Evolutionary conservation across 2,888 invertebrate species (phyloP).

Genomic region (Rugalucina vietnamica): DNA sequence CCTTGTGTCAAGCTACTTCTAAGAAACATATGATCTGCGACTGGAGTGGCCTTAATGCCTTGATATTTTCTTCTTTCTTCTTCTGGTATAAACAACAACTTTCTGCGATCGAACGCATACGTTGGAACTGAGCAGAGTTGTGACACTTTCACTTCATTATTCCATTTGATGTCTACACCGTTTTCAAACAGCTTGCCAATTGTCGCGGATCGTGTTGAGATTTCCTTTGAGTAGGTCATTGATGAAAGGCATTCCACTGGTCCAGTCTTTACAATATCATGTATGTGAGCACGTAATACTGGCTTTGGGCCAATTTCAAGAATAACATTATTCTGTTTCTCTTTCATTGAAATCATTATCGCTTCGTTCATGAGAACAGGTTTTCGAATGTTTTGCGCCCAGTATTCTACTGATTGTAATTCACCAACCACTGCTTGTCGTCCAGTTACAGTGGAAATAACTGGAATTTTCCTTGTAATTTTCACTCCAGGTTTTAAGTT

Average conservation of each 20-base stretch:
- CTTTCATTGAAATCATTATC: constrained; percentile 40
- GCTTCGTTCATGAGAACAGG: constrained; percentile 68
- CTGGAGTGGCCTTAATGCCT: constrained; percentile 20
- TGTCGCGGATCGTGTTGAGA: neutral
- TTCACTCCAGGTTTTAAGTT: constrained; percentile 36
- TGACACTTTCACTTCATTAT: constrained; percentile 29
- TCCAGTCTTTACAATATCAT: constrained; percentile 20
- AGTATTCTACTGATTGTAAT: constrained; percentile 62
- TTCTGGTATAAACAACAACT: constrained; percentile 49
- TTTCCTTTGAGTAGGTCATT: constrained; percentile 41
- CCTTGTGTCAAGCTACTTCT: neutral
- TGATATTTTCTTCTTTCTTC: constrained; percentile 21
- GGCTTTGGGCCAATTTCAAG: constrained; percentile 76
- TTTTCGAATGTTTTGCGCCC: constrained; percentile 65
- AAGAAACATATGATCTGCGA: constrained; percentile 28
- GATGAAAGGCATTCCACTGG: constrained; percentile 24
- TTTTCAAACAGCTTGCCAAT: constrained; percentile 11
- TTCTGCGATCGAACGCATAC: constrained; percentile 63
- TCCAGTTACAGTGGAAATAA: constrained; percentile 67
- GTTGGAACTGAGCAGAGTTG: constrained; percentile 58
- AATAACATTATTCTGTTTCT: constrained; percentile 58
- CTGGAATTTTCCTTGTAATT: constrained; percentile 25
- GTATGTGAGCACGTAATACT: constrained; percentile 46
- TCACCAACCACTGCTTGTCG: constrained; percentile 21
- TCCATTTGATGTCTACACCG: constrained; percentile 35